phyloP scores from a whole-genome alignment of 2,888 invertebrate genomes.

The Trissonchulus sp. region DNA sequence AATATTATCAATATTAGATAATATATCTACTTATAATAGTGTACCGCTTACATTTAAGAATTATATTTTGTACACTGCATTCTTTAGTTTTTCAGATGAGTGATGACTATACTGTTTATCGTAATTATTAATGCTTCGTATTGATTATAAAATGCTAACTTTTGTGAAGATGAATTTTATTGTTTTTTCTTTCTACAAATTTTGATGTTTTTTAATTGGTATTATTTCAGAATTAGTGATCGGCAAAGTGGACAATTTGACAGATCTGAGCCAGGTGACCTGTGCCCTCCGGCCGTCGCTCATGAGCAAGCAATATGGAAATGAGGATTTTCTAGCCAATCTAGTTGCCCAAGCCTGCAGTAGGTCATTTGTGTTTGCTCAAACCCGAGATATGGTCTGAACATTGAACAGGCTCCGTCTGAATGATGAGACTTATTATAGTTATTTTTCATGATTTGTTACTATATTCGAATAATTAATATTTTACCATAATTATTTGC shows the following conservation, averaged over 20 bases:
- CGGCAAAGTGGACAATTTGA: slow-evolving; percentile 63
- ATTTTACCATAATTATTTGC: no score
- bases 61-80: no score
- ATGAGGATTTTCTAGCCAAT: slow-evolving; percentile 82
- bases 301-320: slow-evolving; percentile 96
- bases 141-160: no score
- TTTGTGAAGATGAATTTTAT: neutral
- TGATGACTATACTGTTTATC: no score
- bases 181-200: neutral
- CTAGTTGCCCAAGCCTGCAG: slow-evolving; percentile 78
- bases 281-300: slow-evolving; percentile 70
- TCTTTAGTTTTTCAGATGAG: no score
- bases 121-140: no score
- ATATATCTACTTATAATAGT: neutral
- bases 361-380: slow-evolving; percentile 44
- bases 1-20: no score
- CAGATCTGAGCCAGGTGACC: slow-evolving; percentile 65
- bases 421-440: neutral
- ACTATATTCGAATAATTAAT: no score
- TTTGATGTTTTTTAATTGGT: slow-evolving; percentile 11
- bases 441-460: no score
- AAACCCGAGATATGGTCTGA: neutral
- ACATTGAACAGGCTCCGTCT: neutral
- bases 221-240: slow-evolving; percentile 49
- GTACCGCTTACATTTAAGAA: neutral